phyloP scores from a whole-genome alignment of 1,140 invertebrate species.

The Saccostrea cuccullata region DNA sequence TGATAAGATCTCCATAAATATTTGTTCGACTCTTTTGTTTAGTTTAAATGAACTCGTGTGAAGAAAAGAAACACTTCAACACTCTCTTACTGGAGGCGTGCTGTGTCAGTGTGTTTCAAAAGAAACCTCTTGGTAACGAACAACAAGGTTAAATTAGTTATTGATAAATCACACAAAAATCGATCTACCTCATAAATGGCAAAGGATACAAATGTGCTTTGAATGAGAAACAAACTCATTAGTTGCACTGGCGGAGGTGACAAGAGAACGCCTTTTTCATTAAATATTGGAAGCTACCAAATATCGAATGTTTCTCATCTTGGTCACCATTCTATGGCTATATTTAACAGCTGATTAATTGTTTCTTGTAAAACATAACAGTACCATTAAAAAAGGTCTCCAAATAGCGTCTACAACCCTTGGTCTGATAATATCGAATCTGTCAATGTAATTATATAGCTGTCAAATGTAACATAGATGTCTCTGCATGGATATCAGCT shows the following conservation, averaged over 20 bases:
- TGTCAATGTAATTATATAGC: too few species aligned
- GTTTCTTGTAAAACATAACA: too few species aligned
- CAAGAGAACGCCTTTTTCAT: conserved; percentile 1
- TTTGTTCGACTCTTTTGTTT: conserved; percentile 7
- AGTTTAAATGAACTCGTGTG: not conserved
- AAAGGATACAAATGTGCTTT: conserved; percentile 21
- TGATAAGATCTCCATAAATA: conserved; percentile 32
- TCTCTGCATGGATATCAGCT: too few species aligned
- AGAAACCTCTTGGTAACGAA: not conserved
- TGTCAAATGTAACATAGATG: too few species aligned
- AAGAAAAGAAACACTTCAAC: not conserved
- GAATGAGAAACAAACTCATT: not conserved
- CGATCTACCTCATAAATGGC: conserved; percentile 6
- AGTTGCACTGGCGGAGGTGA: not conserved
- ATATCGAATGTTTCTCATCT: too few species aligned
- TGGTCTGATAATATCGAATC: too few species aligned
- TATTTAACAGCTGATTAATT: too few species aligned
- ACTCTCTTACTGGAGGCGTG: not conserved
- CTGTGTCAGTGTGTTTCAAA: not conserved
- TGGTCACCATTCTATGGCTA: too few species aligned
- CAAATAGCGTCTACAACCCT: too few species aligned
- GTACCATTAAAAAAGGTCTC: too few species aligned
- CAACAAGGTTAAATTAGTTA: not conserved
- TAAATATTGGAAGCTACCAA: not conserved
- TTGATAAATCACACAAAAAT: conserved; percentile 27